These are phyloP conservation scores for Varroa destructor DNA, from an alignment of 1,140 invertebrate species.

Conservation along the genomic window DNA sequence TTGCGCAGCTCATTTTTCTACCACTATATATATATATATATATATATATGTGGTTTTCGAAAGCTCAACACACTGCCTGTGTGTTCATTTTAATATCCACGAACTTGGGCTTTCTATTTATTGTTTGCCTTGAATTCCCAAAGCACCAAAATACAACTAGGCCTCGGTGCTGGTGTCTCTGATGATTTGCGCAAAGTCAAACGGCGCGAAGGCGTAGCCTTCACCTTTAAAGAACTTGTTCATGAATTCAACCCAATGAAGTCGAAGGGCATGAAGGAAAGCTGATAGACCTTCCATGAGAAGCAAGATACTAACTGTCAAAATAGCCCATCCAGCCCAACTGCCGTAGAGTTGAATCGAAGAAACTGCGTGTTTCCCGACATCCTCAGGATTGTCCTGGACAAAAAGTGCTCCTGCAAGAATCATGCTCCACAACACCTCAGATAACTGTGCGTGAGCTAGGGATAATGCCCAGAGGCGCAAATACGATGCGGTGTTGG, in stretches of 20 bases:
- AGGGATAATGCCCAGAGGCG: constrained; percentile 86
- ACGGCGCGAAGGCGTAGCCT: constrained; percentile 42
- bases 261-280: constrained; percentile 86
- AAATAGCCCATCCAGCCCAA: constrained; percentile 55
- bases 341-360: constrained; percentile 44
- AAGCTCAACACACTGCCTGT: no score
- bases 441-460: constrained; percentile 88
- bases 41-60: no score
- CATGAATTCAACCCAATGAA: constrained; percentile 79
- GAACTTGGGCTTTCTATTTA: no score
- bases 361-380: constrained; percentile 38
- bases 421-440: constrained; percentile 94
- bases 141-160: no score
- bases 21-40: no score
- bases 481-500: constrained; percentile 86
- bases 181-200: constrained; percentile 31
- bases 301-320: constrained; percentile 72
- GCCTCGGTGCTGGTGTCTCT: no score
- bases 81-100: no score
- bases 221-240: constrained; percentile 43
- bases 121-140: no score
- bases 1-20: no score
- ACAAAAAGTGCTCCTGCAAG: constrained; percentile 32
- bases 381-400: constrained; percentile 33
- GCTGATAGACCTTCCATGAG: constrained; percentile 94